phyloP scores from a whole-genome alignment of 1,140 invertebrate genomes.

The Eurosta solidaginis region DNA sequence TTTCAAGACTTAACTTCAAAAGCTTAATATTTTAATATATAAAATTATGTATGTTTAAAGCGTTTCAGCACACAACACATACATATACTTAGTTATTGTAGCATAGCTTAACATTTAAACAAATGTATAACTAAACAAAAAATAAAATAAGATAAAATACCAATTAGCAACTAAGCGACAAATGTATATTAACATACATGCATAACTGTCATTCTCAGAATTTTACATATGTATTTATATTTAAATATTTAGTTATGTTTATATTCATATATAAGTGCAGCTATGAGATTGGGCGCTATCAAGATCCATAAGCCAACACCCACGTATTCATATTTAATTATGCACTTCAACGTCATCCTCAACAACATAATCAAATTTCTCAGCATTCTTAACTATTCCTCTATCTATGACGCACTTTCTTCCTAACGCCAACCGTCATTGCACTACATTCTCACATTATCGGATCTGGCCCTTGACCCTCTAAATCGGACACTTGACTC shows the following conservation, averaged over 20 bases:
- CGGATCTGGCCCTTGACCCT: constrained; percentile 57
- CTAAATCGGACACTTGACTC: constrained; percentile 67
- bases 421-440: background rate
- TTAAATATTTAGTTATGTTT: background rate
- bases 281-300: background rate
- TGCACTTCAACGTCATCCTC: too few species aligned
- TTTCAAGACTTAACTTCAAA: constrained; percentile 8
- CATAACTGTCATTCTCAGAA: background rate
- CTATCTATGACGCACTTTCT: background rate
- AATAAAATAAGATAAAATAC: background rate
- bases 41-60: constrained; percentile 17
- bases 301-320: too few species aligned
- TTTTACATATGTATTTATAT: background rate
- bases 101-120: background rate
- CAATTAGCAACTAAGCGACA: background rate
- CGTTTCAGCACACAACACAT: background rate
- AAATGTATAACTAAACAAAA: background rate
- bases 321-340: too few species aligned
- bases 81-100: background rate
- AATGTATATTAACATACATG: background rate
- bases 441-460: constrained; percentile 53
- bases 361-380: background rate
- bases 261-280: background rate
- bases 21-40: constrained; percentile 5
- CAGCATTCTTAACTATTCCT: background rate